phyloP scores from a whole-genome alignment of 1,140 invertebrate species.

The Chironomus striatipennis region DNA sequence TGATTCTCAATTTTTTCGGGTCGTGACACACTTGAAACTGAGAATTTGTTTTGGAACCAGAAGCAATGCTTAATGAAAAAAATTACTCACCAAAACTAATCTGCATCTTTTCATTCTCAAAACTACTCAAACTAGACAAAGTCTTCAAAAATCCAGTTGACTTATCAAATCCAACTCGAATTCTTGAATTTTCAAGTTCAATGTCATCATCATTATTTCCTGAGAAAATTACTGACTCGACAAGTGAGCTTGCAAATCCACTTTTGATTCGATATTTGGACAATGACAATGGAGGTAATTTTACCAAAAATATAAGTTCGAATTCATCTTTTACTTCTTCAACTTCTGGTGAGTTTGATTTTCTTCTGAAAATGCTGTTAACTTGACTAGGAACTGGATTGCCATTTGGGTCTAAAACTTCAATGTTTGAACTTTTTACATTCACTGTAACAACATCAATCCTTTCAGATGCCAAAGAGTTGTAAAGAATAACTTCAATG shows the following conservation, averaged over 20 bases:
- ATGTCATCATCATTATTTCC: neutral
- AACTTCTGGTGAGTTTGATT: constrained; percentile 49
- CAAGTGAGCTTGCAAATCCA: constrained; percentile 42
- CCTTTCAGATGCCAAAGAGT: constrained; percentile 39
- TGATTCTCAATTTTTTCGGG: too few relatives aligned
- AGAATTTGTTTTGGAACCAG: too few relatives aligned
- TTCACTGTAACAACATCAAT: constrained; percentile 40
- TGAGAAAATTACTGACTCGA: constrained; percentile 39
- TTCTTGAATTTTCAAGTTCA: neutral
- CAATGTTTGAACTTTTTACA: constrained; percentile 55
- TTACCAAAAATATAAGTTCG: constrained; percentile 42
- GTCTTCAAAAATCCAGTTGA: neutral
- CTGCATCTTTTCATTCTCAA: neutral
- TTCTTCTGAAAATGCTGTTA: constrained; percentile 53
- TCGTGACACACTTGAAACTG: too few relatives aligned
- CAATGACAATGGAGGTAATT: constrained; percentile 61
- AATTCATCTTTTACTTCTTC: constrained; percentile 58
- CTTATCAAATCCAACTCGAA: neutral
- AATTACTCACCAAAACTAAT: neutral
- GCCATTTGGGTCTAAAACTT: constrained; percentile 54
- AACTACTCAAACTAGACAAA: too few relatives aligned
- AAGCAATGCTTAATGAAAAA: too few relatives aligned
- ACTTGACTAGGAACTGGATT: constrained; percentile 55
- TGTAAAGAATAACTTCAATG: constrained; percentile 39
- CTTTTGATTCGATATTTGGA: constrained; percentile 50